A percentile compares a stretch with the other conserved stretches of the same genome.
These are phyloP conservation scores for Siniperca chuatsi DNA, from an alignment of 2,113 vertebrate species.

Conservation along the genomic window DNA sequence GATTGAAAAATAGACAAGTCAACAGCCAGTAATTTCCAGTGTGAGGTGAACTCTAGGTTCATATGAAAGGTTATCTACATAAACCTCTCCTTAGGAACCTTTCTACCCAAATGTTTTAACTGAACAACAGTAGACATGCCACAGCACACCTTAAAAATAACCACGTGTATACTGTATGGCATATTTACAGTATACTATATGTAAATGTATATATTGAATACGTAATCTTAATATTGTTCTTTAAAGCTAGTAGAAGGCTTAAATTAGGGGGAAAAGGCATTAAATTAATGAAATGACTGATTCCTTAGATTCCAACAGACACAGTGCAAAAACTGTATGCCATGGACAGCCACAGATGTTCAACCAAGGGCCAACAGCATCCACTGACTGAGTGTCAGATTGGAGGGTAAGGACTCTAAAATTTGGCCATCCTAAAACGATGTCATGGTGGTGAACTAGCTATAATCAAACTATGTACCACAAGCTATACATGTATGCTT, in stretches of 20 bases:
- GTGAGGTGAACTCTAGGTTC: not conserved
- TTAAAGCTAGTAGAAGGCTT: not conserved
- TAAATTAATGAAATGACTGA: not conserved
- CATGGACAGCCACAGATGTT: not conserved
- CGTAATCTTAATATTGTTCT: not conserved
- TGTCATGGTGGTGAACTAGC: not conserved
- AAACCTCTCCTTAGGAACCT: too few relatives aligned
- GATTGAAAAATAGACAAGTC: not conserved
- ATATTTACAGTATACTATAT: not conserved
- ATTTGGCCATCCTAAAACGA: not conserved
- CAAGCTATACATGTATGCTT: not conserved
- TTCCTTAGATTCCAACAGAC: not conserved
- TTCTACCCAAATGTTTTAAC: not conserved
- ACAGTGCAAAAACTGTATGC: not conserved
- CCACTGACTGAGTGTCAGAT: not conserved
- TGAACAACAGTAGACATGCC: not conserved
- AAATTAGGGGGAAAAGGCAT: not conserved
- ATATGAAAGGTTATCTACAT: not conserved
- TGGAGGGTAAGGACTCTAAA: not conserved
- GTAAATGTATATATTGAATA: not conserved
- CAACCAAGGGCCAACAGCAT: too few relatives aligned
- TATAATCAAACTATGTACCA: not conserved
- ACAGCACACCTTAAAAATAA: not conserved
- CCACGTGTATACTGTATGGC: not conserved
- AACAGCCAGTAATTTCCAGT: not conserved